A percentile compares a stretch with the other conserved stretches of the same genome.
Conservation (phyloP, 92 coral and sea anemone species). For the Zoanthus gigantus region DNA sequence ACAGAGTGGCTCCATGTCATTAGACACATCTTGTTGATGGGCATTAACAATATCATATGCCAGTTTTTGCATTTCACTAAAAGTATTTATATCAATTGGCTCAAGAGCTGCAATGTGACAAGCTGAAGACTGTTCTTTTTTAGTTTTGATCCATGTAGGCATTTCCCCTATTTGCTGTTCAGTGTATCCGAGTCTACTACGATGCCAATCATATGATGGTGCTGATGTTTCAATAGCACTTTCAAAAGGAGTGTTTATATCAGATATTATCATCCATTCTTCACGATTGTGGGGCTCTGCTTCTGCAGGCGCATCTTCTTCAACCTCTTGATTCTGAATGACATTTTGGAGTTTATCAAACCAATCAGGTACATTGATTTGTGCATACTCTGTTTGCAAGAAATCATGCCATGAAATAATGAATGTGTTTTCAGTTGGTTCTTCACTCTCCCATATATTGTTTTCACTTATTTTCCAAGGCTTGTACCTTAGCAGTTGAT, state of each 20-base stretch:
- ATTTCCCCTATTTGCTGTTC: conserved; percentile 59
- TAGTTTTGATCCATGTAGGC: conserved; percentile 52
- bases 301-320: too few relatives aligned
- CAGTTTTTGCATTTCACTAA: conserved; percentile 72
- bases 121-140: not conserved
- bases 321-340: conserved; percentile 32
- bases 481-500: conserved; percentile 60
- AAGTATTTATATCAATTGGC: conserved; percentile 47
- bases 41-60: conserved; percentile 70
- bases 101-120: not conserved
- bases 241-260: conserved; percentile 62
- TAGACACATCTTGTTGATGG: conserved; percentile 35
- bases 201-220: conserved; percentile 53
- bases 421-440: conserved; percentile 45
- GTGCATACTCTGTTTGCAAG: conserved; percentile 64
- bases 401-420: conserved; percentile 27
- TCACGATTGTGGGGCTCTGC: conserved; percentile 38
- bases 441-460: conserved; percentile 54
- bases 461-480: conserved; percentile 53
- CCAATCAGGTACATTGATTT: conserved; percentile 60
- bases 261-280: conserved; percentile 74
- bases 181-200: conserved; percentile 40
- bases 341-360: conserved; percentile 55
- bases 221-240: conserved; percentile 11
- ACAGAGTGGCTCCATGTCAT: conserved; percentile 46